Evolutionary conservation across 2,888 invertebrate species (phyloP).

Genomic region (Chaetogeoica ovagalla): DNA sequence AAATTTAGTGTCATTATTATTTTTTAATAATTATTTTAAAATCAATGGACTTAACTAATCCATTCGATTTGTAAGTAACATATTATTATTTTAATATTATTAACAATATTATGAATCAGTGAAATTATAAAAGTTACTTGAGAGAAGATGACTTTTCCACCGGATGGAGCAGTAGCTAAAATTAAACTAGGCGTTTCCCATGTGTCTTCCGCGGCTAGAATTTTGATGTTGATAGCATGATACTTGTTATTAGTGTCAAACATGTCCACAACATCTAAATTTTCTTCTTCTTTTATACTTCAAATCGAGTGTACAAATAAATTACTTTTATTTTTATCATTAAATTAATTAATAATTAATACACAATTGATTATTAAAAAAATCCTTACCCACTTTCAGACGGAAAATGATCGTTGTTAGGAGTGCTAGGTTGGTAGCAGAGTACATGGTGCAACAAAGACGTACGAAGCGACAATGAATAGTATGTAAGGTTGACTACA

Average conservation of each 20-base stretch:
- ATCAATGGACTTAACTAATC: neutral
- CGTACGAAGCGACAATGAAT: constrained; percentile 79
- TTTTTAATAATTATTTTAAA: constrained; percentile 3
- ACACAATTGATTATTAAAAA: neutral
- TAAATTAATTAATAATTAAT: neutral
- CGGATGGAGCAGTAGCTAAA: constrained; percentile 67
- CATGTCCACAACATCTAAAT: constrained; percentile 62
- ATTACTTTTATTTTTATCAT: neutral
- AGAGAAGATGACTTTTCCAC: constrained; percentile 78
- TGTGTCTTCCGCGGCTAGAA: constrained; percentile 80
- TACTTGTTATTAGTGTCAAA: constrained; percentile 65
- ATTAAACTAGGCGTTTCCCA: constrained; percentile 84
- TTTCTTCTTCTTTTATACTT: constrained; percentile 51
- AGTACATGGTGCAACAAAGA: constrained; percentile 83
- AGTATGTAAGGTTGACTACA: constrained; percentile 80
- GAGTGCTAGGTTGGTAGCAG: constrained; percentile 79
- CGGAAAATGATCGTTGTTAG: constrained; percentile 67
- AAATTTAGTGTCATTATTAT: neutral
- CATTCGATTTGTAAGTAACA: neutral
- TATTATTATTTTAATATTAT: neutral
- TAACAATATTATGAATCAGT: neutral
- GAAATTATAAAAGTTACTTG: constrained; percentile 63
- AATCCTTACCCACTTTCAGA: constrained; percentile 56
- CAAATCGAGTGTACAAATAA: neutral
- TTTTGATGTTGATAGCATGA: constrained; percentile 74